Percentiles rank a stretch among this genome's conserved stretches.
phyloP scores from a whole-genome alignment of 2,888 invertebrate species.

The Drosophila mettleri region DNA sequence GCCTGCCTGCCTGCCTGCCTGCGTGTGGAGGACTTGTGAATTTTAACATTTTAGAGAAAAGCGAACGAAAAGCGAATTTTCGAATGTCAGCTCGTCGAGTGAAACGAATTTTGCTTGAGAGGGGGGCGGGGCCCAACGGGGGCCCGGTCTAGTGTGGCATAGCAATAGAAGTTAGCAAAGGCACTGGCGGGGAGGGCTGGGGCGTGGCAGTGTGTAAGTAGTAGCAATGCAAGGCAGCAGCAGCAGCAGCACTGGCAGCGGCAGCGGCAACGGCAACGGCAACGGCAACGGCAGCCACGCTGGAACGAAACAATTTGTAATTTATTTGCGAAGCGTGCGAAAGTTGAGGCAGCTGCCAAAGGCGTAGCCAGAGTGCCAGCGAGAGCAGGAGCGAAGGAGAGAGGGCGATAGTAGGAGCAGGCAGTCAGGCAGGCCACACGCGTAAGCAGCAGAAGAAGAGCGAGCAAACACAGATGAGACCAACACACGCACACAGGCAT shows the following conservation, averaged over 20 bases:
- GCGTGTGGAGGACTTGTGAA: slow-evolving; percentile 69
- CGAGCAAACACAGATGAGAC: slow-evolving; percentile 38
- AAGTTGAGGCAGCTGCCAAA: slow-evolving; percentile 79
- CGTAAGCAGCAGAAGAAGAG: slow-evolving; percentile 40
- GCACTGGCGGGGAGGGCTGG: background rate
- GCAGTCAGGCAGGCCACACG: slow-evolving; percentile 32
- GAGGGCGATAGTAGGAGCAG: background rate
- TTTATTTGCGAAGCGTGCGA: slow-evolving; percentile 82
- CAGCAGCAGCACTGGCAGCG: slow-evolving; percentile 11
- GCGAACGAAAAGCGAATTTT: slow-evolving; percentile 67
- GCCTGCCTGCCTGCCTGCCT: slow-evolving; percentile 19
- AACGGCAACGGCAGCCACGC: slow-evolving; percentile 30
- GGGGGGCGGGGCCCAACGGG: slow-evolving; percentile 24
- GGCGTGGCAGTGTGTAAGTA: slow-evolving; percentile 52
- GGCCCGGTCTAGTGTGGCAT: slow-evolving; percentile 5
- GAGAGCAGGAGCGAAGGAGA: background rate
- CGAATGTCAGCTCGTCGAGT: slow-evolving; percentile 72
- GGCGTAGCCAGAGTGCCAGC: slow-evolving; percentile 67
- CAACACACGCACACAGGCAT: slow-evolving; percentile 27
- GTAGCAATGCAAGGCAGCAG: slow-evolving; percentile 46
- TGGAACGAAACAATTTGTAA: slow-evolving; percentile 83
- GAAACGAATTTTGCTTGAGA: slow-evolving; percentile 66
- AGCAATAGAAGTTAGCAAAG: background rate
- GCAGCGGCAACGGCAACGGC: slow-evolving; percentile 26
- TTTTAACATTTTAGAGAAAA: slow-evolving; percentile 82